Percentiles rank a stretch among this genome's conserved stretches.
These are phyloP conservation scores for Antheraea assamensis DNA, from an alignment of 2,888 invertebrate genomes.

Conservation along the genomic window DNA sequence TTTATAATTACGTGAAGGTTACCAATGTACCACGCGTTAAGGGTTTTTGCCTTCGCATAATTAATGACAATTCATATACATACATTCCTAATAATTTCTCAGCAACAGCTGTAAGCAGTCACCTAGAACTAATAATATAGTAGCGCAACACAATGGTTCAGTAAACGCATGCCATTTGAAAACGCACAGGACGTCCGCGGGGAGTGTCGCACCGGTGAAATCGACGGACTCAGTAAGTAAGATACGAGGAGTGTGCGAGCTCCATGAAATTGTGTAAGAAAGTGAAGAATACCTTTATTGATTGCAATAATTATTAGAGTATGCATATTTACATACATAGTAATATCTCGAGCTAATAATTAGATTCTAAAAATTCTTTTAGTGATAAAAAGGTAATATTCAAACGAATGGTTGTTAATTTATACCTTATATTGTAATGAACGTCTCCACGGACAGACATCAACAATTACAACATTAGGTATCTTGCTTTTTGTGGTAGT, in stretches of 20 bases:
- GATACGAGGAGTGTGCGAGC: conserved; percentile 59
- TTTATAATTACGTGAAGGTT: too few species aligned
- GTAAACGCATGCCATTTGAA: conserved; percentile 32
- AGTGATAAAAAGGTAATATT: too few species aligned
- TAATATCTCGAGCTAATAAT: too few species aligned
- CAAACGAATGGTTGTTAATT: too few species aligned
- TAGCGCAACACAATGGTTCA: conserved; percentile 10
- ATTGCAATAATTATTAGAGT: background rate
- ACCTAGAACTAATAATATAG: conserved; percentile 9
- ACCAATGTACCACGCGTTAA: background rate
- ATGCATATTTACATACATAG: too few species aligned
- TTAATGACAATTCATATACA: background rate
- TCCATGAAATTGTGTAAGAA: conserved; percentile 78
- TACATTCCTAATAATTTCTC: background rate
- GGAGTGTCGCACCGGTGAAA: conserved; percentile 58
- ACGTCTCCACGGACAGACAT: too few species aligned
- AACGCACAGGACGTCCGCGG: conserved; percentile 55
- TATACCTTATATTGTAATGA: too few species aligned
- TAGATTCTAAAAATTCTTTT: too few species aligned
- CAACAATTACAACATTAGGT: too few species aligned
- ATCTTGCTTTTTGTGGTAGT: too few species aligned
- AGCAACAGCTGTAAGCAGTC: background rate
- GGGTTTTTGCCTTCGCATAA: background rate
- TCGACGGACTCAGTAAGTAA: conserved; percentile 53
- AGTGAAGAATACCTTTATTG: conserved; percentile 45